Conservation (phyloP, 2,888 invertebrate species). For the Drosophila testacea region DNA sequence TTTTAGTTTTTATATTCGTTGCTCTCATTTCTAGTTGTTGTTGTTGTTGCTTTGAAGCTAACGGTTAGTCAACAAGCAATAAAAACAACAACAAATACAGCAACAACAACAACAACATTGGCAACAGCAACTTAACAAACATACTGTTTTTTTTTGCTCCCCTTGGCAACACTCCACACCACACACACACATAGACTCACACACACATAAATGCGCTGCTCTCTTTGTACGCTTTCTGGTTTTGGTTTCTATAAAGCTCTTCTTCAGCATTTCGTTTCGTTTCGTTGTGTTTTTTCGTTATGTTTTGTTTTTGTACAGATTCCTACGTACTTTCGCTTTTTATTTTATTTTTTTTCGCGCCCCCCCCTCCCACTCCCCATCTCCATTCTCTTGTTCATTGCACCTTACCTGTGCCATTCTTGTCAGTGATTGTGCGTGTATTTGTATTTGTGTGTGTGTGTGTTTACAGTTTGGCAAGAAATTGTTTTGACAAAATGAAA, state of each 20-base stretch:
- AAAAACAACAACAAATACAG: constrained; percentile 50
- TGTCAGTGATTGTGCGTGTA: constrained; percentile 37
- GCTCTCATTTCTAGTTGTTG: constrained; percentile 45
- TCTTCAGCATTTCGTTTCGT: constrained; percentile 49
- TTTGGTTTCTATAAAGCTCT: constrained; percentile 65
- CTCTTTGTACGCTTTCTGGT: constrained; percentile 74
- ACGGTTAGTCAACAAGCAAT: constrained; percentile 58
- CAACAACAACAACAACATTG: constrained; percentile 55
- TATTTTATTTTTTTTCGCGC: constrained; percentile 34
- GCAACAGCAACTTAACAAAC: constrained; percentile 69
- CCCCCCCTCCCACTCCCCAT: not conserved
- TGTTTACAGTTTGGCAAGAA: constrained; percentile 3
- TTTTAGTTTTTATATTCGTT: constrained; percentile 36
- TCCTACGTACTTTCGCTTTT: constrained; percentile 78
- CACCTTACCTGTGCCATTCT: constrained; percentile 55
- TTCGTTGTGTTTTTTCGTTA: constrained; percentile 33
- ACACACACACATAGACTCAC: not conserved
- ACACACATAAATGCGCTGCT: constrained; percentile 9
- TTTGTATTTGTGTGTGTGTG: constrained; percentile 6
- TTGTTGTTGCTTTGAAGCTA: constrained; percentile 50
- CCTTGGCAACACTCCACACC: not conserved
- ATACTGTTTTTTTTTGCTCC: constrained; percentile 38
- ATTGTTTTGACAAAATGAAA: too few relatives aligned
- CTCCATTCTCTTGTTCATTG: not conserved
- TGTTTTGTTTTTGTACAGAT: constrained; percentile 56